A percentile compares a stretch with the other conserved stretches of the same genome.
phyloP scores from a whole-genome alignment of 2,113 vertebrate genomes.

The Gymnogyps californianus region DNA sequence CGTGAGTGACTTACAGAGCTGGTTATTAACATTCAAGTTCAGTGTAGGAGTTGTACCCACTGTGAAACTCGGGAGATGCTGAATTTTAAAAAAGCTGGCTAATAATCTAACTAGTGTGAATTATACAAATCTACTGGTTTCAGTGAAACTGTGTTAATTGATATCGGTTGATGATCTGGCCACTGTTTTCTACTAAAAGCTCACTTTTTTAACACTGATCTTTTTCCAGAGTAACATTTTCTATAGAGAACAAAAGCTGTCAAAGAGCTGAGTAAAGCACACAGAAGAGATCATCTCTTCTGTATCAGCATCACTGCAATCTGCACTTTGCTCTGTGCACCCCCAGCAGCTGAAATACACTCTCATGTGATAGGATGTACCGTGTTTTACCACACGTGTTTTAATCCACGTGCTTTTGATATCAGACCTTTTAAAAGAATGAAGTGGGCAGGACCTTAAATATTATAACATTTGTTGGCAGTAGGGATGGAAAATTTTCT shows the following conservation, averaged over 20 bases:
- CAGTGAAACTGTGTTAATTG: background rate
- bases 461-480: background rate
- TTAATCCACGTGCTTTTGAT: background rate
- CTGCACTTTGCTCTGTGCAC: background rate
- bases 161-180: background rate
- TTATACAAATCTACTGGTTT: background rate
- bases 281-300: background rate
- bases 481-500: background rate
- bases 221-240: background rate
- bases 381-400: accelerated
- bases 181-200: background rate
- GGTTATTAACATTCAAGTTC: background rate
- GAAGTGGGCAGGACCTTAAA: background rate
- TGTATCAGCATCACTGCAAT: background rate
- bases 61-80: background rate
- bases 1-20: background rate
- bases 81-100: background rate
- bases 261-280: background rate
- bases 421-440: background rate
- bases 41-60: background rate
- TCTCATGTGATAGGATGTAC: background rate
- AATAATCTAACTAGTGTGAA: background rate
- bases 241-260: background rate
- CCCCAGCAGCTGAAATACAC: background rate
- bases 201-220: background rate